phyloP scores from a whole-genome alignment of 2,797 vertebrate genomes.

The Molossus molossus region DNA sequence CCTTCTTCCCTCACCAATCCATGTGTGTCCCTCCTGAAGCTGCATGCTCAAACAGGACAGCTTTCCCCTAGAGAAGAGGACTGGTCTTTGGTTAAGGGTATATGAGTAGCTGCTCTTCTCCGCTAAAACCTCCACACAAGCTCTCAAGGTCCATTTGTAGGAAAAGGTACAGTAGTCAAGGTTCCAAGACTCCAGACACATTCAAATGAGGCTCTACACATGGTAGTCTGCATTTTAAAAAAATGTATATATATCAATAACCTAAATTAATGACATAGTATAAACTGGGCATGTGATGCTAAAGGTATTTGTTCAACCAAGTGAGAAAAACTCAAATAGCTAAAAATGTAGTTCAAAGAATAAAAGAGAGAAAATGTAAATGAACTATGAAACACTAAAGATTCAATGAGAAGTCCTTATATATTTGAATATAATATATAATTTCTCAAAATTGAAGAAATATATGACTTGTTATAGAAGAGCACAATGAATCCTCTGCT shows the following conservation, averaged over 20 bases:
- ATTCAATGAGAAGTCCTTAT: background rate
- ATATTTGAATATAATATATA: background rate
- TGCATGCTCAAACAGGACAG: background rate
- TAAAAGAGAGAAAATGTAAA: background rate
- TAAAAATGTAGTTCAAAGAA: conserved; percentile 5
- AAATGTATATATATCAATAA: background rate
- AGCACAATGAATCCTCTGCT: background rate
- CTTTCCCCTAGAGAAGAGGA: no score
- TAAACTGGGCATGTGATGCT: background rate
- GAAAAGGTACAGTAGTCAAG: conserved; percentile 97
- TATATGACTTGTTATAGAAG: background rate
- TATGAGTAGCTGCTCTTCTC: conserved; percentile 78
- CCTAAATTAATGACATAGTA: background rate
- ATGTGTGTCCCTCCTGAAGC: background rate
- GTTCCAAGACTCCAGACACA: conserved; percentile 97
- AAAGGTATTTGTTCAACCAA: background rate
- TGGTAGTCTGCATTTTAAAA: conserved; percentile 55
- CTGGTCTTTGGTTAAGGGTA: no score
- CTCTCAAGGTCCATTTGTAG: conserved; percentile 88
- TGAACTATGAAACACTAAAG: background rate
- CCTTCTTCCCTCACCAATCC: no score
- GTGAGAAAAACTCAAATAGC: background rate
- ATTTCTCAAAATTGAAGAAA: conserved; percentile 15
- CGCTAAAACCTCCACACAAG: conserved; percentile 95
- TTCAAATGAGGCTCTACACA: conserved; percentile 97